Percentiles rank a stretch among this genome's conserved stretches.
phyloP scores from a whole-genome alignment of 1,140 invertebrate species.

The Drosophila bifasciata region DNA sequence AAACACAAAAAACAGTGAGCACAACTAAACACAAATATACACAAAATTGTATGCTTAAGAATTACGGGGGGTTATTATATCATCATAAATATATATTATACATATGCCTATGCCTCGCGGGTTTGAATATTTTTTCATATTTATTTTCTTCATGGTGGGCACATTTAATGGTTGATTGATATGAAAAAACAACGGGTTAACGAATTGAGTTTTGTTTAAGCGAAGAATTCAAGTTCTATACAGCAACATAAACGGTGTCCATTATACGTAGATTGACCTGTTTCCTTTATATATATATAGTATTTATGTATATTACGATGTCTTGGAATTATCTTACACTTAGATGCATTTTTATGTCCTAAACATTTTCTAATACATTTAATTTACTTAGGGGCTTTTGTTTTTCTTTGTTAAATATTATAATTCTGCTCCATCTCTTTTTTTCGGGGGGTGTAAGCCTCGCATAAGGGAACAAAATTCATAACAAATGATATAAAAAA shows the following conservation, averaged over 20 bases:
- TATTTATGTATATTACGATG: slow-evolving; percentile 21
- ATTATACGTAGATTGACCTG: slow-evolving; percentile 12
- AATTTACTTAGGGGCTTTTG: slow-evolving; percentile 52
- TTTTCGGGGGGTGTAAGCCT: slow-evolving; percentile 1
- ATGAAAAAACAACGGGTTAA: slow-evolving; percentile 37
- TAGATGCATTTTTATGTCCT: slow-evolving; percentile 64
- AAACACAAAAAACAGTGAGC: slow-evolving; percentile 9
- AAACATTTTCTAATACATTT: slow-evolving; percentile 82
- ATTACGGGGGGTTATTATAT: slow-evolving; percentile 22
- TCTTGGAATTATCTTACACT: slow-evolving; percentile 65
- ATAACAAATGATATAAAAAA: not conserved
- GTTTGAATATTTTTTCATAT: slow-evolving; percentile 8
- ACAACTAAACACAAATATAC: slow-evolving; percentile 22
- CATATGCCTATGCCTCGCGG: slow-evolving; percentile 24
- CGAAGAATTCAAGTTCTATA: slow-evolving; percentile 37
- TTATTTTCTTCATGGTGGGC: slow-evolving; percentile 31
- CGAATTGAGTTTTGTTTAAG: slow-evolving; percentile 17
- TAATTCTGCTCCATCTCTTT: not conserved
- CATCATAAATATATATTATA: slow-evolving; percentile 48
- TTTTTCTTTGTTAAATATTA: slow-evolving; percentile 22
- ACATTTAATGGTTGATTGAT: slow-evolving; percentile 37
- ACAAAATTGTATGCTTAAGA: slow-evolving; percentile 19
- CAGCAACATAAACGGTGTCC: slow-evolving; percentile 45
- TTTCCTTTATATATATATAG: slow-evolving; percentile 26
- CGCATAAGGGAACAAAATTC: slow-evolving; percentile 1